phyloP scores from a whole-genome alignment of 2,797 vertebrate species.

The Luscinia luscinia region DNA sequence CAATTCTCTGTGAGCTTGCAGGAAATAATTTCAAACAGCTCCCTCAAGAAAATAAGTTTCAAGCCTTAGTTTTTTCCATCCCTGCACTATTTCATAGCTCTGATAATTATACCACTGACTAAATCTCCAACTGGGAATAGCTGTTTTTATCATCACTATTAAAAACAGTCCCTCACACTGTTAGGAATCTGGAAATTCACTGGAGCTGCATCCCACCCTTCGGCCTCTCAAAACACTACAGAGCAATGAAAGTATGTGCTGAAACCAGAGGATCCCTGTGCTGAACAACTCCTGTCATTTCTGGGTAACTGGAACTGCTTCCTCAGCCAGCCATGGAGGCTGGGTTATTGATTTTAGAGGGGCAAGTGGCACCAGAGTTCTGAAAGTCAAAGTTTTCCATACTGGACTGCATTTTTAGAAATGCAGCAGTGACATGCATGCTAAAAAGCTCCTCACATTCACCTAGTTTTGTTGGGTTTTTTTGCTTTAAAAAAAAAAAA shows the following conservation, averaged over 20 bases:
- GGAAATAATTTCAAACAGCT: constrained; percentile 25
- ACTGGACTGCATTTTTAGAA: neutral
- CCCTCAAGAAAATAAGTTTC: constrained; percentile 40
- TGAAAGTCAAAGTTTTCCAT: neutral
- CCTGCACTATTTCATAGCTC: constrained; percentile 72
- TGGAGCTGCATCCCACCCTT: constrained; percentile 73
- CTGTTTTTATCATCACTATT: constrained; percentile 76
- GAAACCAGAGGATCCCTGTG: constrained; percentile 59
- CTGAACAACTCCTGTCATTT: constrained; percentile 17
- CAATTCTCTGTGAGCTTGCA: neutral
- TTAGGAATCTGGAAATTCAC: constrained; percentile 75
- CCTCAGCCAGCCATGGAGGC: neutral
- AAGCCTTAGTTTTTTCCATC: constrained; percentile 66
- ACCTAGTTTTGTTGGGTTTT: neutral
- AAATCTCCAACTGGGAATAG: constrained; percentile 74
- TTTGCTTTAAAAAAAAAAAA: neutral
- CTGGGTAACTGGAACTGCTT: neutral
- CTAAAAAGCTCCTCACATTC: neutral
- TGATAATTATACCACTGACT: constrained; percentile 74
- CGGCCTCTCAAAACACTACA: constrained; percentile 58
- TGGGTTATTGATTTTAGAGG: neutral
- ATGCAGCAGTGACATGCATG: neutral
- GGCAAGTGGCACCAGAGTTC: neutral
- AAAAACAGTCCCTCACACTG: constrained; percentile 75
- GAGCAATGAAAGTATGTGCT: constrained; percentile 45